Conservation (phyloP, 2,113 vertebrate genomes). For the Prietella phreatophila region DNA sequence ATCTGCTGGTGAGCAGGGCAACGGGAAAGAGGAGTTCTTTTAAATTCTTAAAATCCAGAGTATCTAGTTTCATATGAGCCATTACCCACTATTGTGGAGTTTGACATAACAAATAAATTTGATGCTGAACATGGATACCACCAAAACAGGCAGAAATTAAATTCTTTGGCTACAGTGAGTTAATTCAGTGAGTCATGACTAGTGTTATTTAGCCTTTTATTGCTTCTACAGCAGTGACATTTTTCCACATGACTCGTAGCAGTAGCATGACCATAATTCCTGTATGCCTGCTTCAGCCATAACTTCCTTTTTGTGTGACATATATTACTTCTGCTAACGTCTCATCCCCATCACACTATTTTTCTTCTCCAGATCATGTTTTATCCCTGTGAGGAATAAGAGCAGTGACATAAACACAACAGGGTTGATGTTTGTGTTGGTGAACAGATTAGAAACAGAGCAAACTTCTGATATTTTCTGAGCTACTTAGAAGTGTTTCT, state of each 20-base stretch:
- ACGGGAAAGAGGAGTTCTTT: no score
- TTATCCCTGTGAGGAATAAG: not conserved
- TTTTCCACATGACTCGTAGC: not conserved
- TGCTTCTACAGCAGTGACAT: not conserved
- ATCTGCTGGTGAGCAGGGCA: no score
- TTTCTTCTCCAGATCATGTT: not conserved
- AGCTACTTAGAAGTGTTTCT: no score
- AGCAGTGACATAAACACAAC: not conserved
- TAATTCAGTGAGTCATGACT: no score
- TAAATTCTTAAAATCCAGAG: no score
- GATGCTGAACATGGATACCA: no score
- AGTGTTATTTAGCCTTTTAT: not conserved
- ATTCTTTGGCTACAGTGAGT: no score
- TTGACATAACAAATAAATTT: no score
- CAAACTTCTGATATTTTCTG: not conserved
- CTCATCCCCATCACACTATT: not conserved
- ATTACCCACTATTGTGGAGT: no score
- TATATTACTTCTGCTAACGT: not conserved
- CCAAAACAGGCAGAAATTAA: no score
- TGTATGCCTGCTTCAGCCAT: not conserved
- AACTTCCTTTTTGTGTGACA: not conserved
- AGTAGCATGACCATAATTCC: not conserved
- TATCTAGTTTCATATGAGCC: no score
- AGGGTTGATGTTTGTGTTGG: not conserved
- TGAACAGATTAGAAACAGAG: conserved; percentile 6